A percentile compares a stretch with the other conserved stretches of the same genome.
Conservation (phyloP, 2,113 vertebrate species). For the Laticauda laticaudata region DNA sequence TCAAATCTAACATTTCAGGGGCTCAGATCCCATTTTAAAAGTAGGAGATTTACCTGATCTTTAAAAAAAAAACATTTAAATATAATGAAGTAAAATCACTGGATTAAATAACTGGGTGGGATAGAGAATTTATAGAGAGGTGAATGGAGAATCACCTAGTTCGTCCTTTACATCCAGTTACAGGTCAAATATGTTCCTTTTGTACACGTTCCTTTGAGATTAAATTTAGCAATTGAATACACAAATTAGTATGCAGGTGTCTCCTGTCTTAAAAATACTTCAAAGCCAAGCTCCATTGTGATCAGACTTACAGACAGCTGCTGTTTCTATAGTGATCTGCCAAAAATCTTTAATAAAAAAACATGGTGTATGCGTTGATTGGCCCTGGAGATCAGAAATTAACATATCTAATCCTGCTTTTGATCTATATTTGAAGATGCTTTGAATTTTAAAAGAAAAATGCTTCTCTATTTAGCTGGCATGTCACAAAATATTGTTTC, state of each 20-base stretch:
- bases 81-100: not conserved
- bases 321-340: not conserved
- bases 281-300: not conserved
- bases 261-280: not conserved
- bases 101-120: not conserved
- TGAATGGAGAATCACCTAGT: not conserved
- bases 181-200: not conserved
- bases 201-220: not conserved
- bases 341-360: not conserved
- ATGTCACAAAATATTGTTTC: slow-evolving; percentile 7
- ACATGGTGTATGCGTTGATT: not conserved
- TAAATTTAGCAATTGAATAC: not conserved
- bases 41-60: not conserved
- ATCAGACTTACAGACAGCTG: not conserved
- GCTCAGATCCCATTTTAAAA: not conserved
- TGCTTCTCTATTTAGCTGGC: not conserved
- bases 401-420: not conserved
- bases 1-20: not conserved
- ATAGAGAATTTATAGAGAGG: not conserved
- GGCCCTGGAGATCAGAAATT: not conserved
- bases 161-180: not conserved
- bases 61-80: not conserved
- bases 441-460: not conserved
- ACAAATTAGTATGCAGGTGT: not conserved
- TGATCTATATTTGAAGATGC: not conserved